Percentiles rank a stretch among this genome's conserved stretches.
Conservation (phyloP, 2,797 vertebrate species). For the Miichthys miiuy region DNA sequence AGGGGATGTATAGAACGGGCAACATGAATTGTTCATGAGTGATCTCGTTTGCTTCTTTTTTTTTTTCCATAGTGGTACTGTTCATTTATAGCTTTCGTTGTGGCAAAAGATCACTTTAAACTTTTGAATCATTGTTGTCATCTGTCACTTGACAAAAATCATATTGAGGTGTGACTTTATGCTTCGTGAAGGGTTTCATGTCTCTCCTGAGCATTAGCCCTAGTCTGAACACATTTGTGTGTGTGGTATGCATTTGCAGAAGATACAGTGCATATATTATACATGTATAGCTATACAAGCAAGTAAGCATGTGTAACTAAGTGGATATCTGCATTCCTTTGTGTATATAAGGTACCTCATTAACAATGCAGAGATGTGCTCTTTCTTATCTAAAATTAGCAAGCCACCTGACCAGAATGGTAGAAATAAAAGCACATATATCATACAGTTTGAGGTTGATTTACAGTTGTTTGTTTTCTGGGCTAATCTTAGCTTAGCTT, state of each 20-base stretch:
- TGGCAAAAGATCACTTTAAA: background rate
- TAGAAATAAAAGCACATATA: constrained; percentile 16
- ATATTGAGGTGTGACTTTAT: background rate
- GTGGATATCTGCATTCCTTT: constrained; percentile 56
- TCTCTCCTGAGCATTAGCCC: background rate
- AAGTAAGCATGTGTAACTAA: constrained; percentile 45
- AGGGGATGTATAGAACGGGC: constrained; percentile 6
- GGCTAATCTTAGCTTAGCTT: background rate
- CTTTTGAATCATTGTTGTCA: background rate
- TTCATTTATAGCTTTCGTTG: background rate
- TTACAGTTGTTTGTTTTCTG: background rate
- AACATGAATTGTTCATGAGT: constrained; percentile 39
- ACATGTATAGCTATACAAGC: constrained; percentile 51
- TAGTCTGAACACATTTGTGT: background rate
- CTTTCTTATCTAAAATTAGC: constrained; percentile 55
- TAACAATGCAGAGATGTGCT: constrained; percentile 56
- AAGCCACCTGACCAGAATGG: constrained; percentile 20
- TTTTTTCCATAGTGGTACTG: background rate
- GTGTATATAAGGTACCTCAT: constrained; percentile 51
- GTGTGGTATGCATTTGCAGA: constrained; percentile 17
- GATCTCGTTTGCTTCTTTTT: background rate
- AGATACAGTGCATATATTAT: constrained; percentile 53
- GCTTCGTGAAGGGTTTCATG: constrained; percentile 11
- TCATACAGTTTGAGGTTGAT: background rate
- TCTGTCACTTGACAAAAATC: background rate